Percentiles rank a stretch among this genome's conserved stretches.
These are phyloP conservation scores for Scaptomyza caliginosa DNA, from an alignment of 2,888 invertebrate genomes.

Conservation along the genomic window DNA sequence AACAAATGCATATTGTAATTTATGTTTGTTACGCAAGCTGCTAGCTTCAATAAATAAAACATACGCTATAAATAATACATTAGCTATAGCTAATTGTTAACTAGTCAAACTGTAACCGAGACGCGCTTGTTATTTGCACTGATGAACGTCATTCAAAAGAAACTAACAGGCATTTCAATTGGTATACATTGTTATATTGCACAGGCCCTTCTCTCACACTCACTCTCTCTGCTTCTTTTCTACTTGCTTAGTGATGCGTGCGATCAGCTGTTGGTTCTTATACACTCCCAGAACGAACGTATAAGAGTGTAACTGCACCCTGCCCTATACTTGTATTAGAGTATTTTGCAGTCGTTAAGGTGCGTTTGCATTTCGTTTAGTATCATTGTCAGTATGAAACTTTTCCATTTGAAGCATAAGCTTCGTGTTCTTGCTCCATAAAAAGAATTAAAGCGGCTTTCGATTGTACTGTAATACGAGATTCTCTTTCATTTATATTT, in stretches of 20 bases:
- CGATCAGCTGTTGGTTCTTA: conserved; percentile 19
- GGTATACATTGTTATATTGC: neutral
- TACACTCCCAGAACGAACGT: neutral
- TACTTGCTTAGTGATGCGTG: conserved; percentile 3
- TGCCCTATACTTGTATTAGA: neutral
- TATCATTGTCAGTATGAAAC: conserved; percentile 12
- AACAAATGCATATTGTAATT: neutral
- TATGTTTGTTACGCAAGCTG: neutral
- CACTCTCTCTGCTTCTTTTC: neutral
- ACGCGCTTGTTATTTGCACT: conserved; percentile 6
- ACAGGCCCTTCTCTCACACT: neutral
- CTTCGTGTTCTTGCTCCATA: conserved; percentile 9
- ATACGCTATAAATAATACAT: conserved; percentile 5
- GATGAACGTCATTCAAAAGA: conserved; percentile 7
- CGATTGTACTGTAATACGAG: conserved; percentile 56
- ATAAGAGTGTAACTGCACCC: neutral
- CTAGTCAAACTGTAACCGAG: conserved; percentile 5
- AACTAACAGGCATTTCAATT: conserved; percentile 30
- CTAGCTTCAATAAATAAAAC: neutral
- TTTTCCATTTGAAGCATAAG: conserved; percentile 32
- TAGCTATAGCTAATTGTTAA: conserved; percentile 1
- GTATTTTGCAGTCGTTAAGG: conserved; percentile 2
- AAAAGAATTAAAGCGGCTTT: conserved; percentile 5
- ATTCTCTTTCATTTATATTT: conserved; percentile 43
- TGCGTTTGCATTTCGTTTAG: neutral